Base-by-base conservation (phyloP, 2,113 vertebrate genomes). In the Python bivittatus region DNA sequence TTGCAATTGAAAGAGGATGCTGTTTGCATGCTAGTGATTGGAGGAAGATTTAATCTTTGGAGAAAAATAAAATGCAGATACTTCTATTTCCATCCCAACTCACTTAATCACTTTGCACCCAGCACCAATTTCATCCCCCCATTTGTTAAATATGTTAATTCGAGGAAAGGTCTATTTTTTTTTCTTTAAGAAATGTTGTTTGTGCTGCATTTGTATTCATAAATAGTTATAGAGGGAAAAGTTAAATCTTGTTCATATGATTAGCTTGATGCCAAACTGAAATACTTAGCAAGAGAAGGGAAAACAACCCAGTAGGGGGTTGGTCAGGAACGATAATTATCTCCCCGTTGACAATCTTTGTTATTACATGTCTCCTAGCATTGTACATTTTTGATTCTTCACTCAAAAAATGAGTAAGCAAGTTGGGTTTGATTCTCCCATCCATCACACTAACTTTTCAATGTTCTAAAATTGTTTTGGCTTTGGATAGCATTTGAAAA, bases 11-110 rank as follows among this genome's bases (percentile, higher is more conserved):
- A 86, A 93, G 96, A 95, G 94, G 64, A 95, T 17, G 91, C 68
- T 54, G 25, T 92, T 94, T 91, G 10, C 92, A 9, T 91, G 42
- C 92, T 90, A 93, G 44, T 23, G 48, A 91, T 17, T 8, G 53
- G 93, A 91, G 79, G 61, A 72, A 91, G 95, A 93, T 96, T 95
- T 85, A 91, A 93, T 95, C 89, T 92, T 90, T 93, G 94, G 88
- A 96, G 93, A 86, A 53, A 96, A 86, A 92, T 56, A 92, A 95
- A 95, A 96, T 90, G 38, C n/a, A 94, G 92, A 93, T 93, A 84
- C 29, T 20, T 33, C 29, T 42, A 6, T 54, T 96, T 95, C 88
- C 92, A 95, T 53, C 88, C 58, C 6, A 95, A 84, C 25, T 90
- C 33, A 1, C 0, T 48, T 92, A 94, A 89, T 93, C 25, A 90